Base-by-base conservation (phyloP, 2,888 invertebrate species). In the Clunio marinus region DNA sequence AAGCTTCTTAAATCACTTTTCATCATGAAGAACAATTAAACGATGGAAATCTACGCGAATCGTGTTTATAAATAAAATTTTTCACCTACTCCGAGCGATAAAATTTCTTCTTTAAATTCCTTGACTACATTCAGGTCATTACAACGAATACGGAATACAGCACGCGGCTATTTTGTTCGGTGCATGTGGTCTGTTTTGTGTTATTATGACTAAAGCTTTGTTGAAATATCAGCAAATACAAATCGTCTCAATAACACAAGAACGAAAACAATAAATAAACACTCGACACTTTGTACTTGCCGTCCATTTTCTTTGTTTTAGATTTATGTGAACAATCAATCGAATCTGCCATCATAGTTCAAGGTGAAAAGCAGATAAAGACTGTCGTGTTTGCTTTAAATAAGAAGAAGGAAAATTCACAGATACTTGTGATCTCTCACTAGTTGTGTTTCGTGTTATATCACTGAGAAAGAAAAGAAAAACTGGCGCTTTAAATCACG, bases 201-300 rank as follows among this genome's bases (percentile, higher is more conserved):
- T n/a, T n/a, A n/a, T n/a, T n/a, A n/a, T n/a, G n/a, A n/a, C n/a
- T n/a, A n/a, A n/a, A n/a, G n/a, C n/a, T n/a, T n/a, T n/a, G n/a
- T n/a, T n/a, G n/a, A n/a, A n/a, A n/a, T n/a, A n/a, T n/a, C n/a
- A n/a, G n/a, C n/a, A n/a, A n/a, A n/a, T n/a, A n/a, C n/a, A n/a
- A n/a, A n/a, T n/a, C n/a, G 17, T 51, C 3, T 13, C 17, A 51
- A 22, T 22, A 17, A 15, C n/a, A 51, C 3, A 51, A 17, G 17
- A 51, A 51, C 51, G 22, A 22, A 51, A 51, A 45, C 45, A 45
- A 15, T 32, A 51, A 51, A 51, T n/a, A n/a, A 5, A 32, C 13
- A 20, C 51, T 22, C 22, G 4, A 15, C 5, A 7, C 51, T 3
- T 7, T 51, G 51, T 8, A 20, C 7, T 51, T 32, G 7, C 10